A percentile compares a stretch with the other conserved stretches of the same genome.
These are phyloP conservation scores for Loxodonta africana DNA, from an alignment of 2,113 vertebrate species.

Conservation along the genomic window DNA sequence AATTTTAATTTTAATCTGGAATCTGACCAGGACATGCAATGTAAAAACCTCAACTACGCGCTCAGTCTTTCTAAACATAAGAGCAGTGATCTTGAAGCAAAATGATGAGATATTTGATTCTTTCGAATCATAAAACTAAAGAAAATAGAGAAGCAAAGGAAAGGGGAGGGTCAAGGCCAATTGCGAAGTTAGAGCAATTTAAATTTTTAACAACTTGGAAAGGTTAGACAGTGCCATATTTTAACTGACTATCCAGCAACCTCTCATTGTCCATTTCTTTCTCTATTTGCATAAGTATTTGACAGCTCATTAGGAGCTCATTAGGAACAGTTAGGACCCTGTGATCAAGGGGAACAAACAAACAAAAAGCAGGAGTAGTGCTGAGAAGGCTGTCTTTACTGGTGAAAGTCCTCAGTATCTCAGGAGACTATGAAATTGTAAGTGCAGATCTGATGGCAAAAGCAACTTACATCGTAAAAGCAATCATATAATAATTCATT, in stretches of 20 bases:
- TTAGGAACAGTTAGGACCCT: constrained; percentile 68
- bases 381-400: constrained; percentile 31
- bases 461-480: not conserved
- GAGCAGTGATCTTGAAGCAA: not conserved
- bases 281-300: constrained; percentile 84
- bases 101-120: not conserved
- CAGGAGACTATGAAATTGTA: not conserved
- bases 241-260: constrained; percentile 68
- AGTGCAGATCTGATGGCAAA: not conserved
- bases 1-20: not conserved
- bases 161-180: constrained; percentile 29
- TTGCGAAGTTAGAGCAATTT: constrained; percentile 74
- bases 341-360: not conserved
- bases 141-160: not conserved
- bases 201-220: constrained; percentile 80
- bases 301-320: constrained; percentile 85
- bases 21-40: not conserved
- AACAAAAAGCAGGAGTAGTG: not conserved
- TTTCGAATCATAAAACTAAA: not conserved
- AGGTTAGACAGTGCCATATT: constrained; percentile 75
- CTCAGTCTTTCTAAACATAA: not conserved
- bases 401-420: constrained; percentile 18
- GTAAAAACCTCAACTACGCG: not conserved
- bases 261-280: constrained; percentile 67
- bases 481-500: not conserved